Base-by-base conservation (phyloP, 2,797 vertebrate genomes). In the Florisuga fusca region DNA sequence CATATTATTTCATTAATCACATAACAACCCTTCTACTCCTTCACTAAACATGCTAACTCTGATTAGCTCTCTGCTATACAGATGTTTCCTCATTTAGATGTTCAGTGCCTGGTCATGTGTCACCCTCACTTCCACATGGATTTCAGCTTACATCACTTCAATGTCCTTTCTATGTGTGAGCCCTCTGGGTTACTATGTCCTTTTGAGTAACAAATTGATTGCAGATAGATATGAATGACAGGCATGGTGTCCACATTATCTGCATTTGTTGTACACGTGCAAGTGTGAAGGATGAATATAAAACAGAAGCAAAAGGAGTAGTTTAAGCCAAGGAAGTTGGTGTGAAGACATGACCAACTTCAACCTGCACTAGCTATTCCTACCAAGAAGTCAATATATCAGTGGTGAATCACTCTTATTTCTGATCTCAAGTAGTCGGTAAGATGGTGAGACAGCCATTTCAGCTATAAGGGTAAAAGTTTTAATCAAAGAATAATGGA, bases 1-100 rank as follows among this genome's bases (percentile, higher is more conserved):
- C 31, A 10, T 89, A 80, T 94, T 96, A 95, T 95, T 97, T 92
- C 79, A 97, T 96, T 97, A 95, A 89, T 72, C 93, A 94, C 72
- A 50, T 84, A 78, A 92, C 75, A 96, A 94, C 36, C 58, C 75
- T 93, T 96, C 91, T 66, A 73, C 72, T 95, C 64, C 89, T 82
- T 64, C 92, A 51, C 87, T 59, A 79, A 86, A 89, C 54, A 77
- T 19, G 48, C 87, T 83, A 91, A 84, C 50, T 94, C 74, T 81
- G 78, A 96, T 95, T 84, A 91, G 77, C 94, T 89, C 86, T 75
- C 62, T 71, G 53, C 72, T 63, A 84, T 79, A 76, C 79, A 89
- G 77, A 94, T 97, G 66, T 71, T 96, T 94, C 84, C 84, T 89
- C 87, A 46, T 94, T 96, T 92, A 77, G 90, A 96, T 84, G 64